These are phyloP conservation scores for Unio pictorum DNA, from an alignment of 2,888 invertebrate genomes.

Conservation along the genomic window DNA sequence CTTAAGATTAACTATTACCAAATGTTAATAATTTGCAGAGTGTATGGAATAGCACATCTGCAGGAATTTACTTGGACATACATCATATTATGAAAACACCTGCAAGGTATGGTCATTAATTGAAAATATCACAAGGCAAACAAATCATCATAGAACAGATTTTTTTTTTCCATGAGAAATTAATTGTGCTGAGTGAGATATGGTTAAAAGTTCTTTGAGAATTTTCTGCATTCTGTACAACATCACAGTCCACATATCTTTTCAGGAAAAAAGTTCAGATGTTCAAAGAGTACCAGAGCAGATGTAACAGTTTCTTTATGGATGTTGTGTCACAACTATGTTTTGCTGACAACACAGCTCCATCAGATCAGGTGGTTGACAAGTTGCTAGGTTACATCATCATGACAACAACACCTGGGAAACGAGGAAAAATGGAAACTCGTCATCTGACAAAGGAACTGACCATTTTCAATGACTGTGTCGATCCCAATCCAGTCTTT, in stretches of 20 bases:
- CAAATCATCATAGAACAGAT: too few relatives aligned
- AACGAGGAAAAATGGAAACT: conserved; percentile 6
- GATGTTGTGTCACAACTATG: conserved; percentile 24
- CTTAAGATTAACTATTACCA: too few relatives aligned
- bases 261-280: conserved; percentile 9
- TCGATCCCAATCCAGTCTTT: conserved; percentile 62
- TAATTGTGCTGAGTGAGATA: too few relatives aligned
- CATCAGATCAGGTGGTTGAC: conserved; percentile 16
- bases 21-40: too few relatives aligned
- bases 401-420: conserved; percentile 14
- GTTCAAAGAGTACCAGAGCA: conserved; percentile 13
- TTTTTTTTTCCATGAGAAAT: too few relatives aligned
- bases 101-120: too few relatives aligned
- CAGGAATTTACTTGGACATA: too few relatives aligned
- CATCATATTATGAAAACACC: too few relatives aligned
- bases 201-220: too few relatives aligned
- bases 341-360: conserved; percentile 19
- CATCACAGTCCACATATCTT: background rate
- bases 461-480: conserved; percentile 44
- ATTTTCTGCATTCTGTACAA: too few relatives aligned
- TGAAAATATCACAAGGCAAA: too few relatives aligned
- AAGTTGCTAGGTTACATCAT: conserved; percentile 20
- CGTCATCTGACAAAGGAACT: conserved; percentile 32
- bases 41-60: too few relatives aligned
- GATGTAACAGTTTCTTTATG: conserved; percentile 23